Conservation (phyloP, 2,888 invertebrate genomes). For the Agrilus cyanescens region DNA sequence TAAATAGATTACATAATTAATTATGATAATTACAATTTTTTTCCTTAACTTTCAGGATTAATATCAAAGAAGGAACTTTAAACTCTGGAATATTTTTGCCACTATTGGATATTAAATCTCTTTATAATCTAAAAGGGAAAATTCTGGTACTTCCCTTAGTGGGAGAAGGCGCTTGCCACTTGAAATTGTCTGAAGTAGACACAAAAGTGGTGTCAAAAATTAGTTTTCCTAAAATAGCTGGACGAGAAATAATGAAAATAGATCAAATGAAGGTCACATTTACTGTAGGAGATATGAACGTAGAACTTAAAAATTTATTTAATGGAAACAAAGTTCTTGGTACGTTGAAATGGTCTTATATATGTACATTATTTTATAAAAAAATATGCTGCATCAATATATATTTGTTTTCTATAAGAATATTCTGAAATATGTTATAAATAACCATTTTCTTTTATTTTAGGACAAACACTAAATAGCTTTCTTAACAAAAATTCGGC, state of each 20-base stretch:
- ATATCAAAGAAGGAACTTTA: slow-evolving; percentile 37
- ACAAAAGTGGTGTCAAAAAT: slow-evolving; percentile 42
- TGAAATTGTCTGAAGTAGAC: slow-evolving; percentile 41
- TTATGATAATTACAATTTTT: neutral
- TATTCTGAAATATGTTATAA: too few species aligned
- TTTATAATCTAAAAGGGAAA: slow-evolving; percentile 47
- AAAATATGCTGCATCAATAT: neutral
- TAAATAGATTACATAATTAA: neutral
- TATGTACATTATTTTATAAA: slow-evolving; percentile 1
- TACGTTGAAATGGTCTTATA: slow-evolving; percentile 19
- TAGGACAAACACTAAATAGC: slow-evolving; percentile 44
- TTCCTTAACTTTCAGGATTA: slow-evolving; percentile 32
- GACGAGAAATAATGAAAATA: slow-evolving; percentile 36
- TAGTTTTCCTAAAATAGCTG: slow-evolving; percentile 34
- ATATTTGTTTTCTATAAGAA: neutral
- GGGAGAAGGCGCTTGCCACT: slow-evolving; percentile 42
- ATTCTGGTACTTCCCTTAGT: slow-evolving; percentile 45
- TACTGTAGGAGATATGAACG: slow-evolving; percentile 40
- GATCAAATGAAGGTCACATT: slow-evolving; percentile 46
- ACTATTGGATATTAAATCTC: slow-evolving; percentile 41
- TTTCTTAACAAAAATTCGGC: slow-evolving; percentile 47
- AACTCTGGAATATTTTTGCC: slow-evolving; percentile 46
- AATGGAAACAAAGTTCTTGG: slow-evolving; percentile 50
- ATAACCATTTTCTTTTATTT: slow-evolving; percentile 10
- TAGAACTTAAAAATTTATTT: slow-evolving; percentile 46